These are phyloP conservation scores for Ericerus pela DNA, from an alignment of 1,140 invertebrate genomes.

Conservation along the genomic window DNA sequence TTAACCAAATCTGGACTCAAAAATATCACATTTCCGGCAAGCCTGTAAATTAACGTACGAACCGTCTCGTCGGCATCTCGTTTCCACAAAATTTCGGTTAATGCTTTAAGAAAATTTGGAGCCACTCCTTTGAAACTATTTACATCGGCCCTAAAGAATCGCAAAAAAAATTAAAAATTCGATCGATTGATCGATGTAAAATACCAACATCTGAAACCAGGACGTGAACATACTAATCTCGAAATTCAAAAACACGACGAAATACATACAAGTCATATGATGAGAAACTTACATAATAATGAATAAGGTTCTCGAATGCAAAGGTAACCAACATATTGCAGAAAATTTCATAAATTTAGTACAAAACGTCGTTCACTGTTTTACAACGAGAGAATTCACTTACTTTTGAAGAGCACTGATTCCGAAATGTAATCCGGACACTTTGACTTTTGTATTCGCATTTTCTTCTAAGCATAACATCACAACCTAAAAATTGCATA, in stretches of 20 bases:
- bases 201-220: too few relatives aligned
- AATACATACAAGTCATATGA: too few relatives aligned
- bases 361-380: too few relatives aligned
- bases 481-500: background rate
- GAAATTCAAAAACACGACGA: too few relatives aligned
- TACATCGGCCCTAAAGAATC: background rate
- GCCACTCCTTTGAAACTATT: slow-evolving; percentile 1
- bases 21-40: background rate
- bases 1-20: slow-evolving; percentile 2
- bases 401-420: background rate
- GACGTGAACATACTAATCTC: too few relatives aligned
- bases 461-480: background rate
- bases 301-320: too few relatives aligned
- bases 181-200: background rate
- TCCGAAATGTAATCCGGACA: background rate
- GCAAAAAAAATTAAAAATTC: background rate
- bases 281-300: too few relatives aligned
- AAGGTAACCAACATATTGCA: too few relatives aligned
- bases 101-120: background rate
- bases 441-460: background rate
- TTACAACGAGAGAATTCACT: background rate
- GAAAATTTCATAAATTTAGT: too few relatives aligned
- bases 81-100: slow-evolving; percentile 8
- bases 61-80: background rate
- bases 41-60: background rate